phyloP scores from a whole-genome alignment of 1,140 invertebrate genomes.

The Drosophila insularis region DNA sequence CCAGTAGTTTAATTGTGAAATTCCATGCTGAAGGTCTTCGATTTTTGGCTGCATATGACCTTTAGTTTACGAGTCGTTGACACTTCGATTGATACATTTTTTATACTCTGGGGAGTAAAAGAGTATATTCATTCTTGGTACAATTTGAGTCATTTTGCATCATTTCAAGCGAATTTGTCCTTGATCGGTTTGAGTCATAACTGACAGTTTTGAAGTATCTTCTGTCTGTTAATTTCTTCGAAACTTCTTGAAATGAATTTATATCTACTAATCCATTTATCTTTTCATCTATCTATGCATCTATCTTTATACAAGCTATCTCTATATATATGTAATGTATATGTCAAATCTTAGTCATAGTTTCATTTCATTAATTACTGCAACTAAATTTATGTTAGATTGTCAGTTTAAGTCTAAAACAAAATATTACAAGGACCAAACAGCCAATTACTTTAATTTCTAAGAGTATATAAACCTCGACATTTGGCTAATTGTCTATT shows the following conservation, averaged over 20 bases:
- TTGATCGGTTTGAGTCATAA: neutral
- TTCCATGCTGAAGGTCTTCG: conserved; percentile 58
- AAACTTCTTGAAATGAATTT: no score
- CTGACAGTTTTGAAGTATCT: neutral
- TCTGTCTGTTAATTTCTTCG: no score
- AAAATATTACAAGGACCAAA: neutral
- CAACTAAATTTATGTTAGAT: no score
- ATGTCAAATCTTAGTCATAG: no score
- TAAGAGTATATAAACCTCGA: neutral
- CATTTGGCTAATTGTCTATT: neutral
- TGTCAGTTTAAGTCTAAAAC: no score
- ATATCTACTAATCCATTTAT: no score
- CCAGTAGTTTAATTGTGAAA: conserved; percentile 57
- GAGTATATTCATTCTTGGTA: neutral
- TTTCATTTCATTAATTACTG: no score
- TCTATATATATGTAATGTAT: no score
- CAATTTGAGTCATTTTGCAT: neutral
- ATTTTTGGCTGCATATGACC: conserved; percentile 47
- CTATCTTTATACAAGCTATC: no score
- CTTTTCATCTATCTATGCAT: no score
- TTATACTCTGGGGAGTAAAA: neutral
- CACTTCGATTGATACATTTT: conserved; percentile 30
- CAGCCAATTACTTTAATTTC: neutral
- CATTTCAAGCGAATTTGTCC: neutral
- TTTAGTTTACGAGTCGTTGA: conserved; percentile 69